Evolutionary conservation across 1,140 invertebrate genomes (phyloP).

Genomic region (Dinoponera quadriceps): DNA sequence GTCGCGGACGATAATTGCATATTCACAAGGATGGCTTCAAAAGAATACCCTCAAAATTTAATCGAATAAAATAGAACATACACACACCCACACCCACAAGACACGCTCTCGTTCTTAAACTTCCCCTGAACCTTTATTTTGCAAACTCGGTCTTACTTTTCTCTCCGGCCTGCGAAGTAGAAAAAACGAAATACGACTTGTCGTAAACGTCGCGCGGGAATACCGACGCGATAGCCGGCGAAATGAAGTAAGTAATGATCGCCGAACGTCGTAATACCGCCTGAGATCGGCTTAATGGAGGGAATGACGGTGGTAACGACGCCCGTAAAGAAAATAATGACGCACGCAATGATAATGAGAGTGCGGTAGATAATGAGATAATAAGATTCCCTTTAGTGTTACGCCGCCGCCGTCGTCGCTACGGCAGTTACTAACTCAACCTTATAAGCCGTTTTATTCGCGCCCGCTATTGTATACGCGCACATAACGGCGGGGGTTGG

Average conservation of each 20-base stretch:
- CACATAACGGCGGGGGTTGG: constrained; percentile 1
- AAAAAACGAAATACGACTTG: neutral
- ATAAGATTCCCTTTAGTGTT: constrained; percentile 43
- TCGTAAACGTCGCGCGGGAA: constrained; percentile 4
- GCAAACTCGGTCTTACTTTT: too few species aligned
- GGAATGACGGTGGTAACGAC: constrained; percentile 30
- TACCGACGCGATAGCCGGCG: neutral
- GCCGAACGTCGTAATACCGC: constrained; percentile 5
- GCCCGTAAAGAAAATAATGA: constrained; percentile 24
- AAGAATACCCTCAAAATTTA: too few species aligned
- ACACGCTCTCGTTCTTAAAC: too few species aligned
- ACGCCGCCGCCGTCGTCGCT: neutral
- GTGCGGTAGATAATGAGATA: constrained; percentile 41
- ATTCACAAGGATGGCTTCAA: too few species aligned
- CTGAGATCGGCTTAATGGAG: constrained; percentile 24
- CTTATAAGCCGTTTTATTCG: constrained; percentile 28
- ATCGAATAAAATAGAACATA: too few species aligned
- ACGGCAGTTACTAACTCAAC: constrained; percentile 24
- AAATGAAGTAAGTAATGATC: constrained; percentile 46
- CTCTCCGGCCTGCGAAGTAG: too few species aligned
- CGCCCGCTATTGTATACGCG: constrained; percentile 23
- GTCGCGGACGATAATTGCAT: too few species aligned
- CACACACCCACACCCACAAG: too few species aligned
- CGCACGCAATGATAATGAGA: constrained; percentile 40
- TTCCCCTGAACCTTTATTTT: too few species aligned